Evolutionary conservation across 2,113 vertebrate genomes (phyloP), one percentile per base, ranked within the genome.

Genomic region (Epinephelus cyanopodus): DNA sequence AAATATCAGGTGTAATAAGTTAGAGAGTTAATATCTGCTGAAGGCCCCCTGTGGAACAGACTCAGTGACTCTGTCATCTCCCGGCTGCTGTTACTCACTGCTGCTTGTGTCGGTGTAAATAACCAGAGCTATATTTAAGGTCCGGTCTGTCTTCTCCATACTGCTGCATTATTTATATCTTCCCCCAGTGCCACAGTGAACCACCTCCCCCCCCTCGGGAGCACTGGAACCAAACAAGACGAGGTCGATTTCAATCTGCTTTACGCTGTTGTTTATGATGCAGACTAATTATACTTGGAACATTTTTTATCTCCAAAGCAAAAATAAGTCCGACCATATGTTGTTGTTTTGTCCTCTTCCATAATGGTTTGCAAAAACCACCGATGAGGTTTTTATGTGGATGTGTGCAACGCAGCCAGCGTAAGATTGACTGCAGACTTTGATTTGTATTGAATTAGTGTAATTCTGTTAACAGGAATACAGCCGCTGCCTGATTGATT

Each of bases 41-140:
- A 67, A 57, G n/a, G 9, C 45, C 50, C 25, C 64, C 29, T 63
- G 82, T 63, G 60, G 58, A 61, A 48, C 39, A 37, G 5, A 53
- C 80, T 25, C 48, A 27, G 60, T 50, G 42, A 11, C 69, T 19
- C 66, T 23, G 74, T 87, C 58, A 53, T 83, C 60, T 84, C 83
- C 71, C 71, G 67, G 66, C 83, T 81, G 75, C 76, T 82, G 18
- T 85, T 85, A 88, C 67, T 93, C 88, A 89, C 69, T 66, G 73
- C 45, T 78, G 77, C 69, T 60, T 47, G 75, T 74, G 71, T 65
- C 77, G 92, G 79, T 87, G 80, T 91, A 92, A 93, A 93, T 95
- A 94, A 85, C 83, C 65, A 11, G 21, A 33, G 83, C 90, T 94
- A 93, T 92, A 93, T 95, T 91, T 94, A 92, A 91, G 72, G 58